Evolutionary conservation across 2,113 vertebrate species (phyloP), one percentile per base, ranked within the genome.

Genomic region (Puffinus mauretanicus): DNA sequence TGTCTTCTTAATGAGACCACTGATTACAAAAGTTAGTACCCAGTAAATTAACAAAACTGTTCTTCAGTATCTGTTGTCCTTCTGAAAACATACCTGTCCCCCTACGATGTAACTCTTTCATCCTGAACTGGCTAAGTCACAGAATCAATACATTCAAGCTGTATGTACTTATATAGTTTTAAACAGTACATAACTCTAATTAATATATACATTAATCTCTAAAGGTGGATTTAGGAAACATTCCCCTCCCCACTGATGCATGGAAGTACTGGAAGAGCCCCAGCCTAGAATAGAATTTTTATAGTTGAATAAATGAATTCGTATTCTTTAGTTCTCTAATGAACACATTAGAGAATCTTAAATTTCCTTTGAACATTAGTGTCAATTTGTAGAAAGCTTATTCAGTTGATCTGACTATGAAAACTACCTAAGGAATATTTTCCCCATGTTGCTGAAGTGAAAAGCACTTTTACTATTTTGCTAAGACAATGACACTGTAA

Each of bases 1-100:
- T 46, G 66, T 93, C 91, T 95, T 94, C 78, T 75, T 91, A 95
- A 95, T 91, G 67, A 95, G 77, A 91, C 61, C 66, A 52, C 75
- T 25, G 17, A 91, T 72, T 65, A 85, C 78, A 73, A 47, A 96
- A 82, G 57, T 81, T 71, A 94, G 80, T 32, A 51, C 62, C 60
- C 64, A 81, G 60, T 64, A 95, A 91, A 95, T 94, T 85, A 94
- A 78, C 84, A 94, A 77, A 88, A 75, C 60, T 76, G 27, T 29
- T 95, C 46, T 79, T 76, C 78, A 66, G n/a, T 75, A 69, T 34
- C 49, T 94, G 34, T 21, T 93, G 81, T 64, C 71, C 57, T 82
- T 84, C 77, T 89, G 61, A 87, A 96, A 94, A 76, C 15, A 38
- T 27, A 88, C 34, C 52, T 89, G 60, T 25, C 30, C 26, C 57